Base-by-base conservation (phyloP, 2,888 invertebrate genomes). In the Dolichopus griseipennis region DNA sequence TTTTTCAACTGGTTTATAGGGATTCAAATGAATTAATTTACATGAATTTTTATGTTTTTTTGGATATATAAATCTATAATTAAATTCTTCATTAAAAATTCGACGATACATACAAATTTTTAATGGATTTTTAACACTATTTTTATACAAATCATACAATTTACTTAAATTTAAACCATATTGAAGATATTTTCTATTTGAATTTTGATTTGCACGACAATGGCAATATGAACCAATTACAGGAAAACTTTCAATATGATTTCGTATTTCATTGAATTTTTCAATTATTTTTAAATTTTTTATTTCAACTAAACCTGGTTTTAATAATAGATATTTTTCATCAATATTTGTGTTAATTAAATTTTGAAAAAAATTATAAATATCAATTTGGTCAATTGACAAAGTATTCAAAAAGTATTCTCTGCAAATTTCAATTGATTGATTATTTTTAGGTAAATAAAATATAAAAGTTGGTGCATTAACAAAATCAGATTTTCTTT, bases 31-130 rank as follows among this genome's bases (percentile, higher is more conserved):
- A 15, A 52, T 18, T n/a, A 52, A 52, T 52, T 52, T 52, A 52
- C 52, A 52, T 12, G 9, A 2, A 18, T 52, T 52, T 52, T 52
- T 52, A 52, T 52, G 52, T 52, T 15, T 52, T 52, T 52, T 52
- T 15, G 52, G 9, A 52, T 52, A 52, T 52, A 52, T 18, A 52
- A 52, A 52, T 52, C 52, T 52, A 52, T 52, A 52, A 52, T 52
- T 52, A 52, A 52, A 52, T 52, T 52, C 52, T 52, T 52, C 52
- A 52, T 52, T 52, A 52, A 52, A 52, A 18, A 52, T 52, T 52
- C n/a, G 9, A 15, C 52, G 52, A 52, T 52, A 52, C 52, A 52
- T 52, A 7, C 52, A 52, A 18, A 52, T 52, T 18, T 52, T 15
- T 15, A 52, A 52, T 18, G 52, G 52, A 18, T 52, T 52, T 52